Evolutionary conservation across 2,113 vertebrate genomes (phyloP), one percentile per base, ranked within the genome.

Genomic region (Boleophthalmus pectinirostris): DNA sequence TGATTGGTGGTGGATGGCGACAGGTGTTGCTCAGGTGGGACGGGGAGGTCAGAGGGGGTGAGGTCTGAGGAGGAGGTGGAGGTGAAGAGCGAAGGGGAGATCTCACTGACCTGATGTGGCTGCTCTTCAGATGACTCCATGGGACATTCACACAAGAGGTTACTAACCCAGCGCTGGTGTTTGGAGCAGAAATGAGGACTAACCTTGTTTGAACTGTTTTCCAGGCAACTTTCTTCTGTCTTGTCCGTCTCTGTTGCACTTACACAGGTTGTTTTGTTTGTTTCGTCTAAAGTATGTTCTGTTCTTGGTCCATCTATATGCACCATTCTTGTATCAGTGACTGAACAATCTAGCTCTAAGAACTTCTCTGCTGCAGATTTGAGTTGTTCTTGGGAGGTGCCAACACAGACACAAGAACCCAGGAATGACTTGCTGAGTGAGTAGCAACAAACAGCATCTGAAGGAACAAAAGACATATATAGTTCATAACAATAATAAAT

Each of bases 161-260:
- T 93, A 63, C 43, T 82, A 78, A 91, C 91, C 90, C 87, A 92
- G 23, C 88, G 89, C 47, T 73, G 85, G 74, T 93, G 93, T 84
- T 65, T 91, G 76, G 87, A 90, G 84, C 93, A 94, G 76, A 93
- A 89, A 54, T 90, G 88, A 63, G 85, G 80, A 14, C 79, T 63
- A 23, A 57, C 13, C n/a, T 29, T 1, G 0, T 7, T 38, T 3
- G 10, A 69, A 9, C 21, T 12, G 29, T 70, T 68, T n/a, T 54
- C 66, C 68, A 68, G 15, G 51, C 2, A 49, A 23, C 25, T 3
- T 16, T 68, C 6, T 6, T 20, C 29, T 5, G 46, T 33, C 8
- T 23, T 20, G 10, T 53, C 10, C n/a, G 21, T 25, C 4, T 58
- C 63, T 3, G 57, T 66, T 23, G 61, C 38, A 16, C 49, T 18